Percentiles rank a stretch among this genome's conserved stretches.
Evolutionary conservation across 2,113 vertebrate species (phyloP).

Genomic region (Tachuris rubrigastra): DNA sequence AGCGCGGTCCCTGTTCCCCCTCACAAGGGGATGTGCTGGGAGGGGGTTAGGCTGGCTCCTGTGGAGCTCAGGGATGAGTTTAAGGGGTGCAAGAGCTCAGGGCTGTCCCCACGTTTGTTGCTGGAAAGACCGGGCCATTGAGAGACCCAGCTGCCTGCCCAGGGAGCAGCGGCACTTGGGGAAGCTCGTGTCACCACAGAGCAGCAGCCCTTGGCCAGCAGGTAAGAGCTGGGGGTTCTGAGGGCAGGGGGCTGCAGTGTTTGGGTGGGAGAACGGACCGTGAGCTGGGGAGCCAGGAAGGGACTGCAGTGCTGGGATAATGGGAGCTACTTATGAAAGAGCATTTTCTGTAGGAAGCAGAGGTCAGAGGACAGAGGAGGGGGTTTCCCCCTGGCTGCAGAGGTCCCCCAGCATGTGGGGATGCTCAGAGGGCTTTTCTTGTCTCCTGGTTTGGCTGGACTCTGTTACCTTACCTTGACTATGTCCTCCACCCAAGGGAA

Average conservation of each 20-base stretch:
- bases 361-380: not conserved
- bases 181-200: rapidly evolving
- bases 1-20: rapidly evolving
- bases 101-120: rapidly evolving
- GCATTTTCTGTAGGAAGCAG: not conserved
- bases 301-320: not conserved
- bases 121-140: rapidly evolving
- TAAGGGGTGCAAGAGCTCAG: not conserved
- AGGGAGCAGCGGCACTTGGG: rapidly evolving
- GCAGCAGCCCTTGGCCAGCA: not conserved
- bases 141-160: rapidly evolving
- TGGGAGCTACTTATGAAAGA: rapidly evolving
- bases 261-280: rapidly evolving
- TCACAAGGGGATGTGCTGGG: not conserved
- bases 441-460: not conserved
- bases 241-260: not conserved
- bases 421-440: not conserved
- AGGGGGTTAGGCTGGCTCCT: not conserved
- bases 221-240: not conserved
- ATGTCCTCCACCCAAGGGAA: not conserved
- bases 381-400: not conserved
- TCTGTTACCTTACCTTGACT: not conserved
- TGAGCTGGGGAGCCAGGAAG: not conserved
- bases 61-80: not conserved
- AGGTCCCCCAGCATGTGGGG: too few relatives aligned